Base-by-base conservation (phyloP, 2,888 invertebrate species). In the Agonum fuliginosum region DNA sequence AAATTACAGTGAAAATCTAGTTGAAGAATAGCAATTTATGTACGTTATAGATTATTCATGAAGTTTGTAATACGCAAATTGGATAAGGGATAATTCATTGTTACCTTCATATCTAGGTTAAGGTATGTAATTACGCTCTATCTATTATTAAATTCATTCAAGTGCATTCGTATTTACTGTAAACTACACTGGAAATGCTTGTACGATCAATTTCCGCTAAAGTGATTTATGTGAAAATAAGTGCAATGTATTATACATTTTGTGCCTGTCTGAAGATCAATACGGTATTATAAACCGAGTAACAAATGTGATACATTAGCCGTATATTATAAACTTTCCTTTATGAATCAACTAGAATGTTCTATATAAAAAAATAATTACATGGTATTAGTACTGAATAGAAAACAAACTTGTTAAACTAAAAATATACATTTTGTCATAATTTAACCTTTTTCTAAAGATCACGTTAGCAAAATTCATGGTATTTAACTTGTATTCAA, bases 211-310 rank as follows among this genome's bases (percentile, higher is more conserved):
- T 54, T 27, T 12, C 19, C 22, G 20, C 2, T n/a, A 24, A 6
- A 22, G 54, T 54, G 54, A 54, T 54, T 54, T 54, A 24, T 54
- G 54, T 22, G 54, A 24, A 54, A 54, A 54, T 22, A 54, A 54
- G 54, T 54, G 54, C 54, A 54, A 24, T 54, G 12, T 54, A 54
- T 54, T 54, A 54, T 12, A 54, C 20, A 20, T 3, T 20, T 12
- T 24, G 54, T 24, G 12, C 48, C 24, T 24, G 54, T 24, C 24
- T 54, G 22, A 54, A 54, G 54, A 54, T 54, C 54, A 54, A 54
- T 54, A 54, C 22, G n/a, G 24, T 12, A 24, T 54, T 24, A 54
- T 54, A 24, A 54, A 20, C 10, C 24, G 3, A 8, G 54, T 54
- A 54, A 48, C 20, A 48, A 54, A 54, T 54, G 24, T 54, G 20